phyloP scores from a whole-genome alignment of 2,113 vertebrate species.

The Leptobrachium ailaonicum region DNA sequence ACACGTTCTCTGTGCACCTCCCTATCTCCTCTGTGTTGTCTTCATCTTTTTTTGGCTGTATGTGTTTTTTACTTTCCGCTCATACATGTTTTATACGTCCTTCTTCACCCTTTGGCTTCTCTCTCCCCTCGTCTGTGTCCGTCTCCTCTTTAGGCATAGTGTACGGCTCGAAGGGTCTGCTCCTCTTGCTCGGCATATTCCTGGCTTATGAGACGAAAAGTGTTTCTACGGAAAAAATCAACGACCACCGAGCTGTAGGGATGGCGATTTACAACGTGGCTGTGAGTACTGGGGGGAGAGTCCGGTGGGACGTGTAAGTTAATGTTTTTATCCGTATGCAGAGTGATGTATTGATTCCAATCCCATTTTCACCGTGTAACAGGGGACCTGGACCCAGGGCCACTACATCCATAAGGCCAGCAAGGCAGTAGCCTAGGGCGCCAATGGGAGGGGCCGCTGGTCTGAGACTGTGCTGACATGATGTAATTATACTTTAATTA shows the following conservation, averaged over 20 bases:
- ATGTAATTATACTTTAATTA: too few species aligned
- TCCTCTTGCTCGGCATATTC: constrained; percentile 89
- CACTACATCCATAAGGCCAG: too few species aligned
- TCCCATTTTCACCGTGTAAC: too few species aligned
- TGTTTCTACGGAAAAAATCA: constrained; percentile 91
- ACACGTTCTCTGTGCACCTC: too few species aligned
- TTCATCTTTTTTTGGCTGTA: background rate
- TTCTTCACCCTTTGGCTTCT: background rate
- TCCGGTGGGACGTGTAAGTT: too few species aligned
- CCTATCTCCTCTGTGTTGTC: background rate
- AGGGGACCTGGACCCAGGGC: too few species aligned
- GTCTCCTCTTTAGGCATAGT: constrained; percentile 76
- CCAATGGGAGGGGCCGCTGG: too few species aligned
- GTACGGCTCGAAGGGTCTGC: constrained; percentile 89
- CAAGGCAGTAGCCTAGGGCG: too few species aligned
- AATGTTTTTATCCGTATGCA: background rate
- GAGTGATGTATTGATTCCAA: too few species aligned
- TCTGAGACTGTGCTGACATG: too few species aligned
- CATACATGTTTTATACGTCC: background rate
- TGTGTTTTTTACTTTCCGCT: background rate
- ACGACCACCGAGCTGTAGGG: constrained; percentile 87
- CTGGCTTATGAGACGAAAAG: constrained; percentile 94
- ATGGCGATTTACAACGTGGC: constrained; percentile 92
- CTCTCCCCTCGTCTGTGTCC: background rate
- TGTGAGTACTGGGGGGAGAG: constrained; percentile 55